A percentile compares a stretch with the other conserved stretches of the same genome.
Conservation (phyloP, 1,140 invertebrate genomes). For the Fragariocoptes setiger region DNA sequence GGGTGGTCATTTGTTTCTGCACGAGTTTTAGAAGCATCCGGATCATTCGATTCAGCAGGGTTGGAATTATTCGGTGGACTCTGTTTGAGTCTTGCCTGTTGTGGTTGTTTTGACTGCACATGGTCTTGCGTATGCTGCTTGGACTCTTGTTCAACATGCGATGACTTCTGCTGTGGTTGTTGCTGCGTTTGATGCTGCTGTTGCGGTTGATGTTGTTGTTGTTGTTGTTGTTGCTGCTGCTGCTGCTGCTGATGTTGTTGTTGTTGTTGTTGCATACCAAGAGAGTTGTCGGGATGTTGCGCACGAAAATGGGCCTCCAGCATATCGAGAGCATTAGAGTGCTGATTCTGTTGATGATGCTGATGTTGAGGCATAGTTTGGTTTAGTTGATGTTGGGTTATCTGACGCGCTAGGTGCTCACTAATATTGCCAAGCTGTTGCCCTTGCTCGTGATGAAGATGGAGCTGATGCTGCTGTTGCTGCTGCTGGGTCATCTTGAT, state of each 20-base stretch:
- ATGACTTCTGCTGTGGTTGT: constrained; percentile 1
- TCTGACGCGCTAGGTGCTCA: background rate
- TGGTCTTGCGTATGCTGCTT: background rate
- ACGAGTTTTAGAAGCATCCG: background rate
- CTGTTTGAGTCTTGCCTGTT: background rate
- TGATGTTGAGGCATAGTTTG: background rate
- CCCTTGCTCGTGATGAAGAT: background rate
- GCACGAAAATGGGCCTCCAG: too few relatives aligned
- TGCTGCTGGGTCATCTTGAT: too few relatives aligned
- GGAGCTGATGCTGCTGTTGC: too few relatives aligned
- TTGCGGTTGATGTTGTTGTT: constrained; percentile 3
- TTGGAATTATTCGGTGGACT: background rate
- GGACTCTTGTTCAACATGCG: too few relatives aligned
- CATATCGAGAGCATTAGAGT: background rate
- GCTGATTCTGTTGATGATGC: background rate
- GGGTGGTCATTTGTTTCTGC: constrained; percentile 7
- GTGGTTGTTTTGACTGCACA: background rate
- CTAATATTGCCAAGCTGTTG: background rate
- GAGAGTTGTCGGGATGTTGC: too few relatives aligned
- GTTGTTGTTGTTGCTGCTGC: background rate
- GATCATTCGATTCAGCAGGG: background rate
- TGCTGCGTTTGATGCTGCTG: constrained; percentile 2
- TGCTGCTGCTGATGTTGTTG: constrained; percentile 1
- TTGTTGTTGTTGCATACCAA: background rate
- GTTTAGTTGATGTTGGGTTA: background rate